Evolutionary conservation across 1,140 invertebrate species (phyloP).

Genomic region (Solenopsis fugax): DNA sequence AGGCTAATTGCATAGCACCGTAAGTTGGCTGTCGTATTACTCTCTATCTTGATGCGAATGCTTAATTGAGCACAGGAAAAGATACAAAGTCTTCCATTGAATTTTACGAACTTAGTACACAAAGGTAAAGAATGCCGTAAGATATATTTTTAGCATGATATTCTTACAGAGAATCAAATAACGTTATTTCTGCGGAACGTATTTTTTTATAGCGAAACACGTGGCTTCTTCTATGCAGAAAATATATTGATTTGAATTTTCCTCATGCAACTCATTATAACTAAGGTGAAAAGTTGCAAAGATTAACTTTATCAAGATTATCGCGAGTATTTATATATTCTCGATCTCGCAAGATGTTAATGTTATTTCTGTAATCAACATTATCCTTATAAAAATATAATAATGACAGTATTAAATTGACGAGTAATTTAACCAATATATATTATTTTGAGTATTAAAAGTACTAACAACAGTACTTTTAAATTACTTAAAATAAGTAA

Average conservation of each 20-base stretch:
- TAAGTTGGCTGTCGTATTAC: conserved; percentile 56
- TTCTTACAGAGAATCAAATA: conserved; percentile 7
- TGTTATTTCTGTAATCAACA: conserved; percentile 3
- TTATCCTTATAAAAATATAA: too few relatives aligned
- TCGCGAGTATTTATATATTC: background rate
- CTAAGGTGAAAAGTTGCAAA: conserved; percentile 16
- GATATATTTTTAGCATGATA: conserved; percentile 12
- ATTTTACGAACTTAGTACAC: conserved; percentile 9
- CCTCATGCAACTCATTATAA: conserved; percentile 3
- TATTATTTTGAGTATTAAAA: too few relatives aligned
- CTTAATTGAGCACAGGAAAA: conserved; percentile 36
- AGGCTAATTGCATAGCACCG: conserved; percentile 71
- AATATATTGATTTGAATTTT: background rate
- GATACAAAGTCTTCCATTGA: conserved; percentile 13
- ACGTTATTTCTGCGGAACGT: background rate
- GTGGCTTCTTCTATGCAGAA: background rate
- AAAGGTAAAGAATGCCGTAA: conserved; percentile 5
- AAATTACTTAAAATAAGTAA: too few relatives aligned
- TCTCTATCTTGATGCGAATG: conserved; percentile 54
- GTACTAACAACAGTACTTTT: too few relatives aligned
- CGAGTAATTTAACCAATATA: too few relatives aligned
- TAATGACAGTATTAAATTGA: too few relatives aligned
- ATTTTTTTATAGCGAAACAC: background rate
- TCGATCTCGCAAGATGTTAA: background rate
- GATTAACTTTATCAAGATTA: conserved; percentile 35